Conservation (phyloP, 2,797 vertebrate species). For the Cyprinodon diabolis region DNA sequence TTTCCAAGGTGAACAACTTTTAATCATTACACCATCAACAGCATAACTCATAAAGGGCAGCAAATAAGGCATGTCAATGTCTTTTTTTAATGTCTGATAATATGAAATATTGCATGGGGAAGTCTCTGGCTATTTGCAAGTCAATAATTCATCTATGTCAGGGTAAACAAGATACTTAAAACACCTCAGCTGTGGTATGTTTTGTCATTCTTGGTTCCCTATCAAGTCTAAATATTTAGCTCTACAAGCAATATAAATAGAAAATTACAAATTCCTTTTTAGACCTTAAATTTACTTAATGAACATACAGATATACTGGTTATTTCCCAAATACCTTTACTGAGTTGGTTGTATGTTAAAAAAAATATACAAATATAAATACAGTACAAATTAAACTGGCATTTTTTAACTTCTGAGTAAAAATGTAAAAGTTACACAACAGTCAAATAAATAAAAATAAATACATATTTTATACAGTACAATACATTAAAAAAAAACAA, state of each 20-base stretch:
- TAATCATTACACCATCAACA: conserved; percentile 22
- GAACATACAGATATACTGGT: conserved; percentile 18
- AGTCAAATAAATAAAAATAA: conserved; percentile 68
- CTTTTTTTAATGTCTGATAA: conserved; percentile 15
- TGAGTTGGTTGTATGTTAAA: conserved; percentile 48
- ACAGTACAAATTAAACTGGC: conserved; percentile 53
- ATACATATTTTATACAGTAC: conserved; percentile 47
- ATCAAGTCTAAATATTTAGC: neutral
- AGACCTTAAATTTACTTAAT: neutral
- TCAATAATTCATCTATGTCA: conserved; percentile 6
- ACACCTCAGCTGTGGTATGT: neutral
- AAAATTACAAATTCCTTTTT: neutral
- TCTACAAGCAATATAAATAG: neutral
- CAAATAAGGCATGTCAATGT: conserved; percentile 29
- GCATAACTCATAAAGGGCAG: conserved; percentile 7
- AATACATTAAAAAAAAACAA: conserved; percentile 41
- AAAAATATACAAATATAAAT: conserved; percentile 50
- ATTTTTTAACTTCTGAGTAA: conserved; percentile 40
- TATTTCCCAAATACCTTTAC: conserved; percentile 51
- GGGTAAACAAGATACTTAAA: conserved; percentile 6
- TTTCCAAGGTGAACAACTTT: conserved; percentile 68
- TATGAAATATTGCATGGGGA: conserved; percentile 25
- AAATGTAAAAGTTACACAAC: conserved; percentile 43
- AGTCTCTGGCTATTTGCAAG: conserved; percentile 36
- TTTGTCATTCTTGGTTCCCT: neutral